Evolutionary conservation across 2,797 vertebrate species (phyloP), one percentile per base, ranked within the genome.

Genomic region (Danio tinwini): DNA sequence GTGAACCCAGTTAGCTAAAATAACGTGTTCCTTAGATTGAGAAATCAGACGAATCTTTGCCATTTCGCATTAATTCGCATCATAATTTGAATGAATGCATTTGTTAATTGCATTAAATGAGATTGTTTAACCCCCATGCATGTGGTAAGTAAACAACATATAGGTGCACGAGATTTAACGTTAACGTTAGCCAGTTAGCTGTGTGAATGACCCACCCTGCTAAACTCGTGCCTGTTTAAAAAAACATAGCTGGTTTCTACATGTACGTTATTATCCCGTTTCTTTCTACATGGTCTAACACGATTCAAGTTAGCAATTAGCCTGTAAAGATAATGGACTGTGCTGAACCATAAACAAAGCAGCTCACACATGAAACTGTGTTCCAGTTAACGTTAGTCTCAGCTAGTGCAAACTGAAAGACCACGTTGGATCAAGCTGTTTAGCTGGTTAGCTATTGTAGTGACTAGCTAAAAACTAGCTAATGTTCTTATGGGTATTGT

Each of bases 171-270:
- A 50, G 21, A 61, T 49, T 61, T 62, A 29, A 29, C 29, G 29
- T 61, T 62, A 29, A 29, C 29, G 29, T 29, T 29, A 63, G 58
- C 72, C 44, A 61, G 19, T 74, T 74, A 74, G 55, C 56, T 19
- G 72, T 49, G 45, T 39, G n/a, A 50, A 49, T 62, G 16, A 39
- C 21, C 67, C 37, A 53, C 49, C 37, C 37, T 70, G 37, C 50
- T 19, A 19, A 58, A 58, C 19, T 21, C 17, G 55, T 21, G 29
- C 42, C 44, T 47, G 17, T 64, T 21, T 44, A 17, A 17, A 11
- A 7, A 0, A 19, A 40, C 0, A 49, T 40, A 53, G 50, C 49
- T 53, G 16, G 6, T 70, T 70, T 53, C 2, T 52, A 6, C 9
- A 5, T 65, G 42, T 29, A 3, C 29, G 29, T 29, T 29, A 29